Base-by-base conservation (phyloP, 2,113 vertebrate species). In the Albula goreensis region DNA sequence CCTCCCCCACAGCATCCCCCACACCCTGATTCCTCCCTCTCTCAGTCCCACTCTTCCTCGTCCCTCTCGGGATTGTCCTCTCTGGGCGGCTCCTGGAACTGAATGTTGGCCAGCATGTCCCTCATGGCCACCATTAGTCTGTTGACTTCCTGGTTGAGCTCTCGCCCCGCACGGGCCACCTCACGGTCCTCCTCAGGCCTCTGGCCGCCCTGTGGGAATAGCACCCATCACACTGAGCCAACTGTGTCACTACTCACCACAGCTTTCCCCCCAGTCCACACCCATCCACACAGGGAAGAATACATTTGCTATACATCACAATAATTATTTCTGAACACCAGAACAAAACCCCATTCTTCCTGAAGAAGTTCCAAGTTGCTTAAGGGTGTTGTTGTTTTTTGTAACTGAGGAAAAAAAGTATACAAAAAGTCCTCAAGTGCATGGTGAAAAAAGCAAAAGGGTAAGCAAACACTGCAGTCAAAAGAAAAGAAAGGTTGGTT, bases 51-150 rank as follows among this genome's bases (percentile, higher is more conserved):
- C 49, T 99, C 98, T 85, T 98, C 98, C 0, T 96, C 98, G 0
- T 98, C 97, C 80, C 89, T 89, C 83, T 96, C 95, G 83, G 88
- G 94, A 94, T 95, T 96, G 95, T 63, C 97, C 87, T 48, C 92
- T 91, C 60, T 95, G 50, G 50, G 96, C 81, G 92, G 98, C 90
- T 98, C 98, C 82, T 97, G 97, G 89, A 99, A 98, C 90, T 97
- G 96, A 92, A 99, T 98, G 94, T 99, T 99, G 31, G 97, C 98
- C 94, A 99, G 94, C 97, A 99, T 98, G 95, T 99, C 98, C 19
- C 98, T 95, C 96, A 99, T 97, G 4, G 98, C 98, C 52, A 96
- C 96, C 98, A 99, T 99, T 4, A 99, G 96, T 86, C 97, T 93
- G 90, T 99, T 98, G 86, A 99, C 95, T 86, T 98, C 98, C 85